These are phyloP conservation scores for Lapara coniferarum DNA, from an alignment of 2,888 invertebrate genomes.

Conservation along the genomic window DNA sequence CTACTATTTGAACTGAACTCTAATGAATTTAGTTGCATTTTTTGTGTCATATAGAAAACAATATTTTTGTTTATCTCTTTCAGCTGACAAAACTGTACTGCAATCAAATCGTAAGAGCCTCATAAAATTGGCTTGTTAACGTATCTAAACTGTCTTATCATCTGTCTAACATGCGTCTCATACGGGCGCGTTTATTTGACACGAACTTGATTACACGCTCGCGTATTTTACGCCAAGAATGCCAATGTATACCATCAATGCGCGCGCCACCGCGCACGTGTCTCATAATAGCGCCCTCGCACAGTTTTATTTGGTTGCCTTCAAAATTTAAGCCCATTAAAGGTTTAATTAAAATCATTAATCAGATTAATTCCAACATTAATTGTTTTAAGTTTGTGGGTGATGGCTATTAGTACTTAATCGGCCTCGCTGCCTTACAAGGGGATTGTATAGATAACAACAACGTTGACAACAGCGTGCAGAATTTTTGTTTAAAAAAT, in stretches of 20 bases:
- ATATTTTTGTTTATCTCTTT: slow-evolving; percentile 66
- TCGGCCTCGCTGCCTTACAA: no score
- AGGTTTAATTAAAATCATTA: background rate
- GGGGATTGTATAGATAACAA: no score
- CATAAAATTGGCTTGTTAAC: slow-evolving; percentile 53
- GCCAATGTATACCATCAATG: no score
- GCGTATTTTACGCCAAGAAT: no score
- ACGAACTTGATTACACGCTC: no score
- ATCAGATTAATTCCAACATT: background rate
- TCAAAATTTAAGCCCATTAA: background rate
- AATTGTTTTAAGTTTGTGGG: background rate
- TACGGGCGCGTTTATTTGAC: no score
- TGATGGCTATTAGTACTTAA: no score
- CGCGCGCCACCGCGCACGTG: no score
- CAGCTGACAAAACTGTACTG: slow-evolving; percentile 81
- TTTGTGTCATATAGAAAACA: slow-evolving; percentile 43
- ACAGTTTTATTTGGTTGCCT: slow-evolving; percentile 15
- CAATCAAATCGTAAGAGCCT: slow-evolving; percentile 78
- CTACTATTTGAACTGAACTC: no score
- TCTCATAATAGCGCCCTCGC: no score
- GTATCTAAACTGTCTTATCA: slow-evolving; percentile 16
- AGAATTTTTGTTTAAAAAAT: no score
- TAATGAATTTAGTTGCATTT: slow-evolving; percentile 35
- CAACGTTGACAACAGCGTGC: no score
- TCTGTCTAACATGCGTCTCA: slow-evolving; percentile 5